phyloP scores from a whole-genome alignment of 2,113 vertebrate species.

The Aegithalos caudatus region DNA sequence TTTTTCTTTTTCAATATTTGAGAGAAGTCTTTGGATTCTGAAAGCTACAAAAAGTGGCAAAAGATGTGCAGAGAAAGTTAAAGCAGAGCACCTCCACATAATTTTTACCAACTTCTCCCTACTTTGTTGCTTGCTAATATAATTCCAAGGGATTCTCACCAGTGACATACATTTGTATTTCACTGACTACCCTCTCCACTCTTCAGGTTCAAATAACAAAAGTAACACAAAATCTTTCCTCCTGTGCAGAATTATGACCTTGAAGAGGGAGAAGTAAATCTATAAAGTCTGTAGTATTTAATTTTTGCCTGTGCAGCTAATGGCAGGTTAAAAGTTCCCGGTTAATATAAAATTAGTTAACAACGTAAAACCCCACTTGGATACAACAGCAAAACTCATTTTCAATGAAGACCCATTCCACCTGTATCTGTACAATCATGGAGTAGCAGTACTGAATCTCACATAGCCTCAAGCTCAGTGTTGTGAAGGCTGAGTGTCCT shows the following conservation, averaged over 20 bases:
- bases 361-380: neutral
- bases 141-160: neutral
- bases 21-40: neutral
- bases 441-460: neutral
- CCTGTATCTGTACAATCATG: neutral
- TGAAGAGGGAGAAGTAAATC: neutral
- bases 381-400: neutral
- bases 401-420: neutral
- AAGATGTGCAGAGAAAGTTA: neutral
- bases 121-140: neutral
- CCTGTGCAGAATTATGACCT: neutral
- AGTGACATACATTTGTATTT: neutral
- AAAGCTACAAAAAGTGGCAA: neutral
- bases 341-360: neutral
- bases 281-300: neutral
- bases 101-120: neutral
- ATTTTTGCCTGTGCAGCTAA: neutral
- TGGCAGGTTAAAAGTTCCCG: neutral
- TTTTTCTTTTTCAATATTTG: neutral
- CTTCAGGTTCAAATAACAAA: neutral
- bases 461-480: neutral
- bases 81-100: neutral
- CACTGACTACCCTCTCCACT: neutral
- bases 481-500: neutral
- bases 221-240: neutral